phyloP scores from a whole-genome alignment of 1,140 invertebrate species.

The Drosophila kanapiae region DNA sequence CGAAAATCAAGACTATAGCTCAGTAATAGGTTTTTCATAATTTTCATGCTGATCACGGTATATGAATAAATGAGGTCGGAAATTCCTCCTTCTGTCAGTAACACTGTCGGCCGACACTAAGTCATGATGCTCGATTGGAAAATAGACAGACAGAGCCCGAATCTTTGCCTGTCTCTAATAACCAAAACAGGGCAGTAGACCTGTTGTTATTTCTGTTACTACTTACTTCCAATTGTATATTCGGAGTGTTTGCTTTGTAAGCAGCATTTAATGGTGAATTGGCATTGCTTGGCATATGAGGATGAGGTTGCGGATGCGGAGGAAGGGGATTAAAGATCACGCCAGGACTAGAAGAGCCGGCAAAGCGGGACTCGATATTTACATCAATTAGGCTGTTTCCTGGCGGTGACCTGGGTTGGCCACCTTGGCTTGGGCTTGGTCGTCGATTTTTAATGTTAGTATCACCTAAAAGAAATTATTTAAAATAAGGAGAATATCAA shows the following conservation, averaged over 20 bases:
- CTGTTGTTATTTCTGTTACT: not conserved
- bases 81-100: no score
- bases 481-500: not conserved
- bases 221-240: slow-evolving; percentile 63
- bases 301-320: slow-evolving; percentile 9
- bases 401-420: slow-evolving; percentile 52
- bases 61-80: no score
- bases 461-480: slow-evolving; percentile 49
- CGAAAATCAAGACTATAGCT: no score
- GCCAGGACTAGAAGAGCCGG: slow-evolving; percentile 68
- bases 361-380: slow-evolving; percentile 66
- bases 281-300: slow-evolving; percentile 63
- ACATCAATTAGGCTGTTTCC: slow-evolving; percentile 46
- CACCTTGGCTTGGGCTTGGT: slow-evolving; percentile 63
- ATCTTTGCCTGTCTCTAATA: not conserved
- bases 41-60: no score
- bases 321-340: slow-evolving; percentile 66
- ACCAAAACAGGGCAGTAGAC: not conserved
- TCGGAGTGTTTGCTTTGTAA: slow-evolving; percentile 57
- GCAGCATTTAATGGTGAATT: slow-evolving; percentile 58
- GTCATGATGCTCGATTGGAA: no score
- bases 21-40: no score
- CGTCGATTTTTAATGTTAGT: slow-evolving; percentile 53
- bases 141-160: no score
- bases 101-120: no score